These are phyloP conservation scores for Schizotus pectinicornis DNA, from an alignment of 2,888 invertebrate genomes.

Conservation along the genomic window DNA sequence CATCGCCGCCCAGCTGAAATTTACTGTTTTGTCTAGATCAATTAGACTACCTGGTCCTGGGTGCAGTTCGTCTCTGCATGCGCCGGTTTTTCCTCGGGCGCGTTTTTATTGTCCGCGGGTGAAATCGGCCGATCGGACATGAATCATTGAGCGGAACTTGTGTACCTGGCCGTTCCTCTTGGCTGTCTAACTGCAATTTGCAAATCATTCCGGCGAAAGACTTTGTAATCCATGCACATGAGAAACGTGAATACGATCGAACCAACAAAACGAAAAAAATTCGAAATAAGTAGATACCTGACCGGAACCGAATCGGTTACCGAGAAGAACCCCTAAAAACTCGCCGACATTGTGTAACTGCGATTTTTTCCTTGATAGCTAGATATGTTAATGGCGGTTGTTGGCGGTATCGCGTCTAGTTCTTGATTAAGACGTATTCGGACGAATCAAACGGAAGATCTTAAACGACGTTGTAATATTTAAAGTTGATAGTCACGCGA, in stretches of 20 bases:
- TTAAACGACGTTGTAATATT: constrained; percentile 27
- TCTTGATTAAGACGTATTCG: constrained; percentile 34
- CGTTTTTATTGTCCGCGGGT: constrained; percentile 30
- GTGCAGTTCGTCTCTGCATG: constrained; percentile 14
- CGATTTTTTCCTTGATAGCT: neutral
- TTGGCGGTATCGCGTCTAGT: constrained; percentile 10
- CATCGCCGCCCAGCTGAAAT: too few relatives aligned
- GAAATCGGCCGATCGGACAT: constrained; percentile 46
- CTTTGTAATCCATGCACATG: constrained; percentile 27
- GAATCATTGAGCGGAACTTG: constrained; percentile 46
- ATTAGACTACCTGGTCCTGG: too few relatives aligned
- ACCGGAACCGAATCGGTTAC: too few relatives aligned
- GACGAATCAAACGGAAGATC: constrained; percentile 32
- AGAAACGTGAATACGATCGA: constrained; percentile 17
- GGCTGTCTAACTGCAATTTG: constrained; percentile 31
- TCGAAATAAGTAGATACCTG: neutral
- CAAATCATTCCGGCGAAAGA: constrained; percentile 30
- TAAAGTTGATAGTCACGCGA: constrained; percentile 32
- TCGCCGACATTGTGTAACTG: neutral
- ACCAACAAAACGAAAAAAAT: neutral
- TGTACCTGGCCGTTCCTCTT: constrained; percentile 31
- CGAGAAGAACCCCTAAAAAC: neutral
- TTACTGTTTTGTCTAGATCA: too few relatives aligned
- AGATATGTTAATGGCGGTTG: constrained; percentile 12
- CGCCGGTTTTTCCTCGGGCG: constrained; percentile 14